phyloP scores from a whole-genome alignment of 2,888 invertebrate genomes.

The Rosalia funebris region DNA sequence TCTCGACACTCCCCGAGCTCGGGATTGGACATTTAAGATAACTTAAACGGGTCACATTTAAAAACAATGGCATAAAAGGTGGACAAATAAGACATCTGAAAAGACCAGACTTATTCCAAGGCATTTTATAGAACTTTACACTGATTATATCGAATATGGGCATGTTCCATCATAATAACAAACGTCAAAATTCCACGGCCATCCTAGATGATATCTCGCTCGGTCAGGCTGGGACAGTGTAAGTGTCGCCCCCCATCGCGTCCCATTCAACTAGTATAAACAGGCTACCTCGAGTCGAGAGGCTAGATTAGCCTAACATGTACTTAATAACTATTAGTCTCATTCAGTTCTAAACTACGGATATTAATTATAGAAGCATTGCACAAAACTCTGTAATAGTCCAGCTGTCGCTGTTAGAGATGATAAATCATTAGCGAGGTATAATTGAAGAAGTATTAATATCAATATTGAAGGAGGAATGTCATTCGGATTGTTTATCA shows the following conservation, averaged over 20 bases:
- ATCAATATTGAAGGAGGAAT: slow-evolving; percentile 50
- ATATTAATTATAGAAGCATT: slow-evolving; percentile 42
- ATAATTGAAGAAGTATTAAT: slow-evolving; percentile 52
- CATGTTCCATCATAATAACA: slow-evolving; percentile 45
- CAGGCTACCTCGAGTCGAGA: slow-evolving; percentile 51
- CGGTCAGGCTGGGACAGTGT: slow-evolving; percentile 51
- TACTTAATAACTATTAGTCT: slow-evolving; percentile 50
- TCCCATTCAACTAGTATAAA: slow-evolving; percentile 61
- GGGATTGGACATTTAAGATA: slow-evolving; percentile 21
- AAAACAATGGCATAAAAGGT: slow-evolving; percentile 31
- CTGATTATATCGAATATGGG: slow-evolving; percentile 35
- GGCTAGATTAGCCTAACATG: slow-evolving; percentile 37
- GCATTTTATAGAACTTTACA: slow-evolving; percentile 36
- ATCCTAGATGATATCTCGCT: slow-evolving; percentile 56
- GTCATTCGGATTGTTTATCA: slow-evolving; percentile 32
- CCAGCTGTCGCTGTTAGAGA: slow-evolving; percentile 44
- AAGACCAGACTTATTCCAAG: slow-evolving; percentile 18
- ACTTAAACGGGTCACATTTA: slow-evolving; percentile 22
- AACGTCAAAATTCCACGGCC: slow-evolving; percentile 58
- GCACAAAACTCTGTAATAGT: slow-evolving; percentile 25
- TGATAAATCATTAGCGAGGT: slow-evolving; percentile 47
- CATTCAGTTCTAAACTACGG: slow-evolving; percentile 43
- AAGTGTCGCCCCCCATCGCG: slow-evolving; percentile 63
- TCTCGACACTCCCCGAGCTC: slow-evolving; percentile 16
- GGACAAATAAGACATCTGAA: slow-evolving; percentile 31